Evolutionary conservation across 2,888 invertebrate genomes (phyloP).

Genomic region (Volucella zonaria): DNA sequence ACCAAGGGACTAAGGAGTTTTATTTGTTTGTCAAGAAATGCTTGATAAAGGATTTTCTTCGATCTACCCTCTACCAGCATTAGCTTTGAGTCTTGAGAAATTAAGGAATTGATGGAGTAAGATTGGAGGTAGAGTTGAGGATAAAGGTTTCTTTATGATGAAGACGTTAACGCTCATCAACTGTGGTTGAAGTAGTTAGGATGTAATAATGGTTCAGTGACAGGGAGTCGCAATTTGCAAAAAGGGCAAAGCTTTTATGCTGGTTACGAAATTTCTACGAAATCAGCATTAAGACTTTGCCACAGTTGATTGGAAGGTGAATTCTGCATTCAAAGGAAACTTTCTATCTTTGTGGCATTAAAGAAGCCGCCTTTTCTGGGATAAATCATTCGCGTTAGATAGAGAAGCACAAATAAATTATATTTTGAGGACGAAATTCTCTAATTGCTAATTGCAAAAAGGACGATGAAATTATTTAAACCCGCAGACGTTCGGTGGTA

Average conservation of each 20-base stretch:
- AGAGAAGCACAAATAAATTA: constrained; percentile 30
- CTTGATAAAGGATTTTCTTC: constrained; percentile 14
- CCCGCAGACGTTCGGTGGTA: constrained; percentile 3
- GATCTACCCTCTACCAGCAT: not conserved
- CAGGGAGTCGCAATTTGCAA: not conserved
- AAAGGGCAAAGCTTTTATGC: constrained; percentile 4
- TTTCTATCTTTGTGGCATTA: constrained; percentile 26
- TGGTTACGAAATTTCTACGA: constrained; percentile 10
- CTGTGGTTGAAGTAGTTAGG: not conserved
- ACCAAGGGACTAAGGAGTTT: not conserved
- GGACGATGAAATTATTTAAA: not conserved
- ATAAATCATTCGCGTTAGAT: constrained; percentile 53
- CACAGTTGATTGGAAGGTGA: constrained; percentile 41
- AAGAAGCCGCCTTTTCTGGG: constrained; percentile 15
- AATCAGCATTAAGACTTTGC: constrained; percentile 37
- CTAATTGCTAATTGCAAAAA: constrained; percentile 1
- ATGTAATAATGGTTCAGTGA: not conserved
- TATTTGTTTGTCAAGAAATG: not conserved
- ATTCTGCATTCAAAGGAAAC: constrained; percentile 35
- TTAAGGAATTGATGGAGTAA: too few relatives aligned
- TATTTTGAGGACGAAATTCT: not conserved
- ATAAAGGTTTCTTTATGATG: not conserved
- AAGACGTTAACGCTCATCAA: not conserved
- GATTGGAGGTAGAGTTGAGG: too few relatives aligned
- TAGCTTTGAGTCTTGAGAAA: not conserved